Base-by-base conservation (phyloP, 2,113 vertebrate species). In the Hyla sarda region DNA sequence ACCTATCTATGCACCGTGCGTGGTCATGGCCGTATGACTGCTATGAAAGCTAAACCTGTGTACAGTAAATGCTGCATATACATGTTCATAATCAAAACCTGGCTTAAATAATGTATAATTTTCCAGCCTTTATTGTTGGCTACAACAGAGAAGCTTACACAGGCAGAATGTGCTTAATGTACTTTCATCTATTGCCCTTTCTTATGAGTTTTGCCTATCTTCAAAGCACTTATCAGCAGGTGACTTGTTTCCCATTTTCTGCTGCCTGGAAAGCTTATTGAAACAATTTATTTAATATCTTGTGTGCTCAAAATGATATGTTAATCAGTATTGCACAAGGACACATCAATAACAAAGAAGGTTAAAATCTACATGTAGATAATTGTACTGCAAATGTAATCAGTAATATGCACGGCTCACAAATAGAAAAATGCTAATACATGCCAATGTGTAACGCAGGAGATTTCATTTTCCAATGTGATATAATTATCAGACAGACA, bases 271-370 rank as follows among this genome's bases (percentile, higher is more conserved):
- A 83, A 56, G 82, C 52, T 47, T 45, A 12, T 37, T 54, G 50
- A 32, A 73, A 84, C 74, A n/a, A 56, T 74, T 13, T 34, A 37
- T 75, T 58, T 16, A 54, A 41, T 77, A 84, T 77, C 83, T 84
- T 74, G 71, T 84, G 54, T 84, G 19, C 71, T 75, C 45, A 52
- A 65, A 75, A 34, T 16, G 73, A 77, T 84, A 77, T 65, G 72
- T 48, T 76, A 84, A 76, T 58, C 72, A 65, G n/a, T 73, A 47
- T 14, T 50, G 37, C 25, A 76, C 83, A 84, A 84, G 83, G 83
- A 47, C 83, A 84, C 23, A 75, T 74, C 37, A 60, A 75, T 58
- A 41, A 75, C 41, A 23, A 25, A 41, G 52, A 50, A 84, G 56
- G 72, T 84, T 77, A 48, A 34, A 37, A 25, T 19, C 14, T 28